Evolutionary conservation across 2,113 vertebrate genomes (phyloP).

Genomic region (Peromyscus polionotus): DNA sequence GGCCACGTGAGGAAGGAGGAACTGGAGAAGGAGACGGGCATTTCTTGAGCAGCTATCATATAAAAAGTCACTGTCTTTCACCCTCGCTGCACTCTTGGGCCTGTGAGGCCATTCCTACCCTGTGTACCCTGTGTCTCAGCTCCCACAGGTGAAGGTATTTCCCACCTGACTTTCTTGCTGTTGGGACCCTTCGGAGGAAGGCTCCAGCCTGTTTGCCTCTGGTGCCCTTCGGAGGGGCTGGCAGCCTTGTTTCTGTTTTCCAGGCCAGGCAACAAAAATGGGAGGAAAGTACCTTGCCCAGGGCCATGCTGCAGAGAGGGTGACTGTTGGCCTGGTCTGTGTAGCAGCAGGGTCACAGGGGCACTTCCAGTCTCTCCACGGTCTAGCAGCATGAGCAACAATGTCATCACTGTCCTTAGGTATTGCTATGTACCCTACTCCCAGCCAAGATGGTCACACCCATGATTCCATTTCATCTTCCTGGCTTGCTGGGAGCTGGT

Average conservation of each 20-base stretch:
- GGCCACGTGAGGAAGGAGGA: neutral
- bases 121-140: neutral
- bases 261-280: neutral
- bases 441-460: neutral
- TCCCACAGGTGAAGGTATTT: neutral
- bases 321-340: neutral
- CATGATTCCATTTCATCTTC: neutral
- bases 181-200: neutral
- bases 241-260: neutral
- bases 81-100: no score
- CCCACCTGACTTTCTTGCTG: neutral
- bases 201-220: neutral
- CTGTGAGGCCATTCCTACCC: neutral
- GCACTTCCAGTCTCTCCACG: neutral
- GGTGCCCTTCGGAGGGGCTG: neutral
- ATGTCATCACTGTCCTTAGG: fast-evolving
- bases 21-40: neutral
- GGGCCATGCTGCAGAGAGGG: neutral
- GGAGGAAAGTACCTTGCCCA: neutral
- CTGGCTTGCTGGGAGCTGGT: neutral
- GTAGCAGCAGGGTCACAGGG: neutral
- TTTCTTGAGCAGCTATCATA: neutral
- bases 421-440: neutral
- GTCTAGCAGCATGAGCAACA: neutral
- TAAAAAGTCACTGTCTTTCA: neutral